These are phyloP conservation scores for Lochmaea capreae DNA, from an alignment of 2,888 invertebrate species.

Conservation along the genomic window DNA sequence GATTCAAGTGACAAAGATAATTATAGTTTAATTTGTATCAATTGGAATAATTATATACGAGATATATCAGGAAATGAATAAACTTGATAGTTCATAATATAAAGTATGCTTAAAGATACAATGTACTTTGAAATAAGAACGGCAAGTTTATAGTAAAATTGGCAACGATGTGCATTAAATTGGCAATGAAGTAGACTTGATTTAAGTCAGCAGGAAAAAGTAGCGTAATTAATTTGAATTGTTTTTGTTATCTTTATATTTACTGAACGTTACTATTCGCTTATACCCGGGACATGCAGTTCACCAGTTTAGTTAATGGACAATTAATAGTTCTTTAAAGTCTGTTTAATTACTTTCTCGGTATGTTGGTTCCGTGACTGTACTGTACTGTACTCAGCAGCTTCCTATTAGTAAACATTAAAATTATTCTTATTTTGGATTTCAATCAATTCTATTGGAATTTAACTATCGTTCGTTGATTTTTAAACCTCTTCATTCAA, in stretches of 20 bases:
- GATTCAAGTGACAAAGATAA: no score
- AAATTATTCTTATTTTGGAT: not conserved
- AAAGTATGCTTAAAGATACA: no score
- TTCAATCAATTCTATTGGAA: not conserved
- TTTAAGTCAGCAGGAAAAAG: not conserved
- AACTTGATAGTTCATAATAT: no score
- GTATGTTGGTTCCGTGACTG: not conserved
- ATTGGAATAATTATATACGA: no score
- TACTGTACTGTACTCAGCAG: not conserved
- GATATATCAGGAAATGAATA: no score
- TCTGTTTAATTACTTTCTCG: not conserved
- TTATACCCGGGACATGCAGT: not conserved
- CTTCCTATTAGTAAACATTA: not conserved
- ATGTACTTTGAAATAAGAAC: no score
- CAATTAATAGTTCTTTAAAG: not conserved
- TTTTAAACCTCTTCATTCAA: not conserved
- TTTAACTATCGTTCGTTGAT: not conserved
- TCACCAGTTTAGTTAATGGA: not conserved
- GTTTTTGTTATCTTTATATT: constrained; percentile 1
- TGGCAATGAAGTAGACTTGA: not conserved
- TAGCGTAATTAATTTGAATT: not conserved
- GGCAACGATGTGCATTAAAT: not conserved
- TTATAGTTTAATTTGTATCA: no score
- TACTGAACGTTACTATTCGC: not conserved
- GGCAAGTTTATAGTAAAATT: not conserved